Evolutionary conservation across 2,113 vertebrate species (phyloP).

Genomic region (Nycticebus coucang): DNA sequence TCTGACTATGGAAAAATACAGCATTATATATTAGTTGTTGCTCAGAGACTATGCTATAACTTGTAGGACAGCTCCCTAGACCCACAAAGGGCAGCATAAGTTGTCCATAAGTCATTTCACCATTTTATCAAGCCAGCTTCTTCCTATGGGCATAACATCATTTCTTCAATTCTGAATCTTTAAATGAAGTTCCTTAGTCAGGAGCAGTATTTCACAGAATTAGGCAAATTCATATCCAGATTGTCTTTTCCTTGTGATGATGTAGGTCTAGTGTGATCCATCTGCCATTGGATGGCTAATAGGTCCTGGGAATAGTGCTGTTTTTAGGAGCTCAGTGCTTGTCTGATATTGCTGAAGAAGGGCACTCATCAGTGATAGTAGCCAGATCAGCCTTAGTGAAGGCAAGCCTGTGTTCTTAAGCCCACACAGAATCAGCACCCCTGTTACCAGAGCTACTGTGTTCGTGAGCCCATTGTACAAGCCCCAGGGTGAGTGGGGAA

Average conservation of each 20-base stretch:
- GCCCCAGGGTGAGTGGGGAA: background rate
- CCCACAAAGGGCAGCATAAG: background rate
- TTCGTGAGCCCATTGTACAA: background rate
- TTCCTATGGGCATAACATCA: background rate
- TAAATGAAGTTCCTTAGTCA: background rate
- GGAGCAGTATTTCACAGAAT: background rate
- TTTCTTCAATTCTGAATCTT: conserved; percentile 4
- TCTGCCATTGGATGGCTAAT: background rate
- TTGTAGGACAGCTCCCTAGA: background rate
- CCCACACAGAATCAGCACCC: background rate
- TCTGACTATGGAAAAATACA: background rate
- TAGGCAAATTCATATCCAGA: too few species aligned
- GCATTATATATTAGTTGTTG: background rate
- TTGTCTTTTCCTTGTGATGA: too few species aligned
- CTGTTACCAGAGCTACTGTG: background rate
- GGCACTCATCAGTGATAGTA: background rate
- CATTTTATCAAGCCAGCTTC: background rate
- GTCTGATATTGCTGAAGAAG: background rate
- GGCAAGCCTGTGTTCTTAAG: background rate
- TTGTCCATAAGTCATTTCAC: background rate
- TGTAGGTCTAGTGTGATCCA: background rate
- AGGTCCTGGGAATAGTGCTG: background rate
- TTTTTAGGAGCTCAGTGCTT: background rate
- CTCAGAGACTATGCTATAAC: background rate
- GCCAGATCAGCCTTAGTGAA: background rate